Base-by-base conservation (phyloP, 1,140 invertebrate species). In the Mamestra configurata region DNA sequence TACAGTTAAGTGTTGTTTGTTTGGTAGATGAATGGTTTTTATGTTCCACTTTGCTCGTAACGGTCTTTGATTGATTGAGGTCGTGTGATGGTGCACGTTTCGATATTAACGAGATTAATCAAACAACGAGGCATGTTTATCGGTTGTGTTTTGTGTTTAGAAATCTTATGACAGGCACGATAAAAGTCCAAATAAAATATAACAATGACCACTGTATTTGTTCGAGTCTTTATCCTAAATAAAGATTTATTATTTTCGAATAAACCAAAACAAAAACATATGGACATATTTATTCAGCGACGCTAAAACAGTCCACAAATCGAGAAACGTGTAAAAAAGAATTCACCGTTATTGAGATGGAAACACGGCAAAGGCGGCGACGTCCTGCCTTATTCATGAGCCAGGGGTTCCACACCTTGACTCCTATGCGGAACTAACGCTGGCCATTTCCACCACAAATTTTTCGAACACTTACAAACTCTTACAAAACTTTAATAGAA, bases 351-450 rank as follows among this genome's bases (percentile, higher is more conserved):
- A 90, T 90, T 87, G 84, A 83, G 75, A 80, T 79, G 51, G 70
- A 81, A 86, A 89, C 90, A 90, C 82, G 83, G 87, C 84, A 87
- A 88, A 89, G 90, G 89, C 89, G 88, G 89, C 79, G 84, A 84
- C 83, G 78, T 79, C 66, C 81, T 92, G 86, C 85, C 80, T 92
- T 90, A 92, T 90, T 92, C 90, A 92, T 90, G 85, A 92, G 83
- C 35, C 61, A 72, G 73, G 79, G 70, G 79, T 53, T 76, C 83
- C 83, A 86, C 86, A 86, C 86, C 86, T 88, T 84, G 83, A 70
- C 83, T 82, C 57, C 68, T 75, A 75, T 81, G 73, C 84, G 85
- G 85, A 89, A 87, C 83, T 82, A 72, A 82, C 81, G 82, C 79
- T 80, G 88, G 88, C 84, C 82, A 83, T 91, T 88, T 86, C 76